Evolutionary conservation across 53 echinoderm and acorn worm species (phyloP).

Genomic region (Zoroaster sp.): DNA sequence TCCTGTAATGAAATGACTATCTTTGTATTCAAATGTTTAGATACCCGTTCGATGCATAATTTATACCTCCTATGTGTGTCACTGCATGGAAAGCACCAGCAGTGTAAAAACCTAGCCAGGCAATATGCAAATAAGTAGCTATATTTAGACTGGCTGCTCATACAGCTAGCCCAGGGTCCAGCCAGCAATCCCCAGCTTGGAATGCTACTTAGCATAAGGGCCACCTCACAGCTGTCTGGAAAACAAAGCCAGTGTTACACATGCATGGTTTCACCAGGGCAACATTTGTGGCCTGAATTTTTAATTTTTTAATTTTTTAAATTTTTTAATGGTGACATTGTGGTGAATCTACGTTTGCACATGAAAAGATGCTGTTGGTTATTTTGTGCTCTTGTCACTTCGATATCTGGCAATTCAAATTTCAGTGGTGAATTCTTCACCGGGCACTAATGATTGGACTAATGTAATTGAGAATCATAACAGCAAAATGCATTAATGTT

Average conservation of each 20-base stretch:
- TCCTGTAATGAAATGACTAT: no score
- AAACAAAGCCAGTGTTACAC: slow-evolving; percentile 26
- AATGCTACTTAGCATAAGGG: slow-evolving; percentile 39
- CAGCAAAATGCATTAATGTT: no score
- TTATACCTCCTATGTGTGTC: neutral
- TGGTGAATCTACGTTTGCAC: neutral
- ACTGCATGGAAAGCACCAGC: no score
- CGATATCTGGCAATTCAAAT: neutral
- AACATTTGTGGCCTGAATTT: no score
- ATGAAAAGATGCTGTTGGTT: neutral
- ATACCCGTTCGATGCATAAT: neutral
- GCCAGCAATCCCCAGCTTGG: neutral
- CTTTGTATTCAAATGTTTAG: neutral
- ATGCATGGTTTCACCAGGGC: neutral
- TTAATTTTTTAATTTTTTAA: neutral
- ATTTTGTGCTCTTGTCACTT: neutral
- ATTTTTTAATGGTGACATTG: neutral
- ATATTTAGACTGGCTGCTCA: slow-evolving; percentile 31
- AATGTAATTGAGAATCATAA: no score
- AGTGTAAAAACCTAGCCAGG: slow-evolving; percentile 19
- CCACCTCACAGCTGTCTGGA: neutral
- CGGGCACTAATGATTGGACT: no score
- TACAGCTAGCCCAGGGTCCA: slow-evolving; percentile 7
- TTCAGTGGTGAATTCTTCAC: neutral
- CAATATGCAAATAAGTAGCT: slow-evolving; percentile 55